phyloP scores from a whole-genome alignment of 1,140 invertebrate species.

The Acromyrmex echinatior region DNA sequence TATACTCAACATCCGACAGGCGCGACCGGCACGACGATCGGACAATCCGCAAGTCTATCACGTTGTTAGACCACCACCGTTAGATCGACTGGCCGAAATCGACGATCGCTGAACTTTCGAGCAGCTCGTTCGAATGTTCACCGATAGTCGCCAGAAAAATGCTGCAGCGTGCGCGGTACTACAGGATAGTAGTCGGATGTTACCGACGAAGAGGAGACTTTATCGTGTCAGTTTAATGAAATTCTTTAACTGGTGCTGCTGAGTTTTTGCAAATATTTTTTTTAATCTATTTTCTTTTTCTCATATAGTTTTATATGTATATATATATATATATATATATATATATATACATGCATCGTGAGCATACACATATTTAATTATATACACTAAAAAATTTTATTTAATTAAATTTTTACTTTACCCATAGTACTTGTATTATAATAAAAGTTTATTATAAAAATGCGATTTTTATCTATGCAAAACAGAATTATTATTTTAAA shows the following conservation, averaged over 20 bases:
- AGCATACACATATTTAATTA: neutral
- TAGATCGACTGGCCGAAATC: constrained; percentile 41
- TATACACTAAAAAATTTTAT: neutral
- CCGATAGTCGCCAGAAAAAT: constrained; percentile 39
- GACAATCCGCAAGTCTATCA: constrained; percentile 58
- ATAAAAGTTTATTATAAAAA: neutral
- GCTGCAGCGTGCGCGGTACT: neutral
- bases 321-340: neutral
- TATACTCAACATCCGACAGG: constrained; percentile 73
- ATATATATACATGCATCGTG: neutral
- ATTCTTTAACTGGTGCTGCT: neutral
- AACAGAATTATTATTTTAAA: neutral
- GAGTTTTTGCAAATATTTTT: constrained; percentile 6
- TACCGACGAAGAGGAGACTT: constrained; percentile 5
- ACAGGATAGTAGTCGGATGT: constrained; percentile 18
- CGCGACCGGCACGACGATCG: constrained; percentile 35
- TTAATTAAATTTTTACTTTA: neutral
- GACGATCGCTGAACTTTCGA: neutral
- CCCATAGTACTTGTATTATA: neutral
- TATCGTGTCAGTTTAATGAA: constrained; percentile 30
- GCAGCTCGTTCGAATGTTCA: neutral
- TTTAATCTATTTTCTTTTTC: neutral
- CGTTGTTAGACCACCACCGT: neutral
- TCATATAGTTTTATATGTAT: neutral
- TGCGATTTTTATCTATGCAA: neutral